A percentile compares a stretch with the other conserved stretches of the same genome.
These are phyloP conservation scores for Trinectes maculatus DNA, from an alignment of 2,113 vertebrate species.

Conservation along the genomic window DNA sequence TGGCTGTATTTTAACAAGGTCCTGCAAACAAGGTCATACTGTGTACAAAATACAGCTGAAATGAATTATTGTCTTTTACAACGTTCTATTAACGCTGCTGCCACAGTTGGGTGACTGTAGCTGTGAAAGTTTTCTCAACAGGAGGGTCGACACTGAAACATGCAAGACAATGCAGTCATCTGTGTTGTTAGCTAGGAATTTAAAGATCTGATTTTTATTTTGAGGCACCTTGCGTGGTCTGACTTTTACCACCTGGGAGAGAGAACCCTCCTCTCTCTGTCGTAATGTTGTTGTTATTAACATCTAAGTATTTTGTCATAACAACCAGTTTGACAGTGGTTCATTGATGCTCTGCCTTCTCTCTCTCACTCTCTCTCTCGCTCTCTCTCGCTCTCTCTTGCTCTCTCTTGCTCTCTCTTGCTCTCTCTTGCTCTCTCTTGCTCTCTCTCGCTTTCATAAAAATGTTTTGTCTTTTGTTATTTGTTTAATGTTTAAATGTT, in stretches of 20 bases:
- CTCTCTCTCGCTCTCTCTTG: too few relatives aligned
- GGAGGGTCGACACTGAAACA: conserved; percentile 47
- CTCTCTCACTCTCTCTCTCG: too few relatives aligned
- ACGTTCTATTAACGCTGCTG: conserved; percentile 32
- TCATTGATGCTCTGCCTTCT: too few relatives aligned
- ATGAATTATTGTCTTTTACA: conserved; percentile 18
- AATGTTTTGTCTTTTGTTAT: too few relatives aligned
- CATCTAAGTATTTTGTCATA: too few relatives aligned
- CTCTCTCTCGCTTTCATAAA: too few relatives aligned
- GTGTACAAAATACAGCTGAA: neutral
- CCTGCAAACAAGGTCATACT: conserved; percentile 39
- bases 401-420: too few relatives aligned
- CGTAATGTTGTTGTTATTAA: too few relatives aligned
- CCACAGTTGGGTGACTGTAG: conserved; percentile 16
- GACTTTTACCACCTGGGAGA: conserved; percentile 5
- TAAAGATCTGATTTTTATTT: conserved; percentile 59
- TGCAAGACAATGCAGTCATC: conserved; percentile 60
- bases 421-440: too few relatives aligned
- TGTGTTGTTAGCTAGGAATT: conserved; percentile 59
- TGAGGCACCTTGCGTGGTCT: conserved; percentile 37
- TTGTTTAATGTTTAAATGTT: too few relatives aligned
- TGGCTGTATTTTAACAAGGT: conserved; percentile 32
- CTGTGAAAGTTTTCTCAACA: conserved; percentile 51
- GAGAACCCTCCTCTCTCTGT: too few relatives aligned
- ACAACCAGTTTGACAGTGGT: too few relatives aligned